phyloP scores from a whole-genome alignment of 2,113 vertebrate genomes.

The Columba janthina region DNA sequence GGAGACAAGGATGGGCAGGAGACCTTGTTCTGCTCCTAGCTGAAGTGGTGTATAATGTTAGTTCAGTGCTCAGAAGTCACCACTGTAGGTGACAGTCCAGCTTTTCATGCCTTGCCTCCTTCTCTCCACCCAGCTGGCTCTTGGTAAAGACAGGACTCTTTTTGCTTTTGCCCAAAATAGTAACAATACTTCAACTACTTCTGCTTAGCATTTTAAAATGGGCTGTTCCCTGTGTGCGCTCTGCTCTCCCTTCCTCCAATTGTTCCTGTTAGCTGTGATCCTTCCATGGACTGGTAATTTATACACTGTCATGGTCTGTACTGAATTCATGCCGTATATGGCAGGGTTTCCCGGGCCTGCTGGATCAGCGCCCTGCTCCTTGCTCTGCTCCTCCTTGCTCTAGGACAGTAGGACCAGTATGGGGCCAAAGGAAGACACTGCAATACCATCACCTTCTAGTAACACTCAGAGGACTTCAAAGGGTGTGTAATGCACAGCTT shows the following conservation, averaged over 20 bases:
- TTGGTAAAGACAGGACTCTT: not conserved
- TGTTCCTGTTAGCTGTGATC: slow-evolving; percentile 8
- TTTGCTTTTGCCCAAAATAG: slow-evolving; percentile 42
- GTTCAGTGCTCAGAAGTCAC: not conserved
- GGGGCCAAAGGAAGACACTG: not conserved
- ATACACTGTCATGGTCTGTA: not conserved
- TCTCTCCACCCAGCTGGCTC: not conserved
- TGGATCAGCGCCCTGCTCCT: not conserved
- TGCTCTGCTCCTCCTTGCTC: not conserved
- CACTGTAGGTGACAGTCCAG: not conserved
- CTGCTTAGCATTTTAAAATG: not conserved
- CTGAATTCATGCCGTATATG: slow-evolving; percentile 47
- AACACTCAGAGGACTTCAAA: not conserved
- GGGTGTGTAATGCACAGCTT: not conserved
- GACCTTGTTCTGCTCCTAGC: not conserved
- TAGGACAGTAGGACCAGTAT: not conserved
- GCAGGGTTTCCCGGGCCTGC: slow-evolving; percentile 2
- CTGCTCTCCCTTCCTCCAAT: slow-evolving; percentile 38
- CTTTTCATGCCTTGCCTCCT: not conserved
- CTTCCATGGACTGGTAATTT: not conserved
- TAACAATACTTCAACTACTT: slow-evolving; percentile 15
- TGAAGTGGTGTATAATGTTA: not conserved
- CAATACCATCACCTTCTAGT: not conserved
- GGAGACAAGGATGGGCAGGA: not conserved
- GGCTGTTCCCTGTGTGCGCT: not conserved